These are phyloP conservation scores for Nemotelus nigrinus DNA, from an alignment of 2,888 invertebrate genomes.

Conservation along the genomic window DNA sequence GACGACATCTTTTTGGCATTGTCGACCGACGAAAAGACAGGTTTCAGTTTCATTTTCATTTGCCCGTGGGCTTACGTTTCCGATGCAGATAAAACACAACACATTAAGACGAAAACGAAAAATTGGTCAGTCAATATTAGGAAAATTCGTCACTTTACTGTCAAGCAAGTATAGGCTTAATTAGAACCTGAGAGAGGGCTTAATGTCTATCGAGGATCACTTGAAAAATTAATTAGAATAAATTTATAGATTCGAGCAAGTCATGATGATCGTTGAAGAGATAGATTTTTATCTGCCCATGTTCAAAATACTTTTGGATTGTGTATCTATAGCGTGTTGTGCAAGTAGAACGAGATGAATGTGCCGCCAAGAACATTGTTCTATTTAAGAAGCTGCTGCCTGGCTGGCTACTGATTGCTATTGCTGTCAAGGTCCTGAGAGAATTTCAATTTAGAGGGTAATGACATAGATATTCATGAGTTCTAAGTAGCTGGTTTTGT, in stretches of 20 bases:
- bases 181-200: slow-evolving; percentile 10
- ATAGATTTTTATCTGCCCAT: too few species aligned
- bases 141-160: background rate
- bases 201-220: slow-evolving; percentile 19
- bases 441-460: slow-evolving; percentile 1
- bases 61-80: background rate
- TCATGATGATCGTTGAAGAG: background rate
- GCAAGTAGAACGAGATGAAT: background rate
- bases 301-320: too few species aligned
- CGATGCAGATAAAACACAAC: background rate
- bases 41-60: slow-evolving; percentile 31
- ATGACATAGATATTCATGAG: background rate
- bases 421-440: slow-evolving; percentile 22
- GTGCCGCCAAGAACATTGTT: background rate
- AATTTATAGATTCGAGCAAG: slow-evolving; percentile 3
- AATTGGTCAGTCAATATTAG: background rate
- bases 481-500: too few species aligned
- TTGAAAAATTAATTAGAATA: slow-evolving; percentile 27
- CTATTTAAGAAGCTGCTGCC: background rate
- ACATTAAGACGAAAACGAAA: background rate
- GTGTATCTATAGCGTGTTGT: too few species aligned
- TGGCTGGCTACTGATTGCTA: background rate
- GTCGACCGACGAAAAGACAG: background rate
- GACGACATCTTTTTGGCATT: background rate
- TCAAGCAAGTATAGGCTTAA: background rate